These are phyloP conservation scores for Oxyteleia sp. DNA, from an alignment of 2,888 invertebrate genomes.

Conservation along the genomic window DNA sequence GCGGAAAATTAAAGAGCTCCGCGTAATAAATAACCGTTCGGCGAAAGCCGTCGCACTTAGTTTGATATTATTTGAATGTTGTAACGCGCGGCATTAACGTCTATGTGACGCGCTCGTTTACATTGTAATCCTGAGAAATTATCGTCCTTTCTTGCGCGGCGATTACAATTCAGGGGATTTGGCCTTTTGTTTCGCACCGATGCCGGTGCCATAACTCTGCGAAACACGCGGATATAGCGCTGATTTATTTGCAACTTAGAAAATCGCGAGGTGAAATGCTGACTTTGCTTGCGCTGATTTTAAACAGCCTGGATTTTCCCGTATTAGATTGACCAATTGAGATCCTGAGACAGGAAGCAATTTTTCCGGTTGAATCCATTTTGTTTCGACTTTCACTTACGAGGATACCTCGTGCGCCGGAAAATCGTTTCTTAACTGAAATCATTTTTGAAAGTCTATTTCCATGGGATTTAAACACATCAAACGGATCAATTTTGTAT, in stretches of 20 bases:
- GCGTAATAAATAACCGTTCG: slow-evolving; percentile 40
- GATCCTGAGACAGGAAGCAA: slow-evolving; percentile 16
- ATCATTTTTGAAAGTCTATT: too few relatives aligned
- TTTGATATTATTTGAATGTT: slow-evolving; percentile 45
- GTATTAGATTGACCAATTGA: slow-evolving; percentile 45
- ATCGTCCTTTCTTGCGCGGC: slow-evolving; percentile 9
- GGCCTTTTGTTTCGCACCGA: slow-evolving; percentile 44
- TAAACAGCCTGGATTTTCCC: slow-evolving; percentile 35
- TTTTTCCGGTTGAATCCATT: slow-evolving; percentile 26
- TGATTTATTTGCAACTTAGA: slow-evolving; percentile 40
- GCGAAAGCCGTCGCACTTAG: slow-evolving; percentile 5
- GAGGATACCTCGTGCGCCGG: too few relatives aligned
- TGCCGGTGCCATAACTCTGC: slow-evolving; percentile 32
- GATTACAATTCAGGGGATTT: slow-evolving; percentile 45
- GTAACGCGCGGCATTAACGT: neutral
- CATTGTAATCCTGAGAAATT: slow-evolving; percentile 11
- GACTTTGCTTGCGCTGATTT: slow-evolving; percentile 15
- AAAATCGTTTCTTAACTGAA: too few relatives aligned
- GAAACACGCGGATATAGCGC: slow-evolving; percentile 29
- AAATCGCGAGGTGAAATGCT: slow-evolving; percentile 26
- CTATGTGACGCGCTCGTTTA: too few relatives aligned
- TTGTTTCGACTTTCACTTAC: slow-evolving; percentile 27
- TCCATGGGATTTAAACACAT: too few relatives aligned
- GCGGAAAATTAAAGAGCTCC: slow-evolving; percentile 29
- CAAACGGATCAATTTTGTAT: too few relatives aligned